Conservation (phyloP, 2,888 invertebrate species). For the Ephialtes manifestator region DNA sequence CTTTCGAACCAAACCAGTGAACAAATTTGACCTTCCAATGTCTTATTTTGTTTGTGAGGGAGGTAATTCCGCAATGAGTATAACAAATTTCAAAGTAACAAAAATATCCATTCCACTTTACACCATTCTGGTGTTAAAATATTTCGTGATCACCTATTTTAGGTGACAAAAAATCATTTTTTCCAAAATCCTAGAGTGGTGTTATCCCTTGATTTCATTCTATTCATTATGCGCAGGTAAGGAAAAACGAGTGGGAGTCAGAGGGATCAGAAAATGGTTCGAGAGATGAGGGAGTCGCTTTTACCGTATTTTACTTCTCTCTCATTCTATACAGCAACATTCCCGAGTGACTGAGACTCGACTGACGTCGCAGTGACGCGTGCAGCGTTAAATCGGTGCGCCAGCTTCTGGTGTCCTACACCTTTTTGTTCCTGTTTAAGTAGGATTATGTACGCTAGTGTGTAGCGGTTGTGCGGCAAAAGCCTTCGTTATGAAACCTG, state of each 20-base stretch:
- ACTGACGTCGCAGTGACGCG: slow-evolving; percentile 27
- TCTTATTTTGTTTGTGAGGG: no score
- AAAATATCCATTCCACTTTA: no score
- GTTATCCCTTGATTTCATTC: no score
- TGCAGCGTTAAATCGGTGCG: slow-evolving; percentile 22
- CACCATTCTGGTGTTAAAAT: no score
- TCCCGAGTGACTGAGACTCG: slow-evolving; percentile 40
- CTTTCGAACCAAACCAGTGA: no score
- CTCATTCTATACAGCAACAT: slow-evolving; percentile 26
- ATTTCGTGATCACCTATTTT: no score
- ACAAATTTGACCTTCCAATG: no score
- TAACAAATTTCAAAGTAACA: no score
- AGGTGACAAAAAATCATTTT: no score
- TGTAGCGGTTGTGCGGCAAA: neutral
- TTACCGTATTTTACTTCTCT: slow-evolving; percentile 13
- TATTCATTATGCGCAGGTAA: no score
- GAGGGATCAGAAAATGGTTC: slow-evolving; percentile 1
- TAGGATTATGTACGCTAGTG: slow-evolving; percentile 30
- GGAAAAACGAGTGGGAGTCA: slow-evolving; percentile 29
- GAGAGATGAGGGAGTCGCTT: slow-evolving; percentile 12
- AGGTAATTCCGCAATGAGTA: no score
- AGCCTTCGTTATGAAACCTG: slow-evolving; percentile 5
- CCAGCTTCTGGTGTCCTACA: neutral
- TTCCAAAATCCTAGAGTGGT: no score
- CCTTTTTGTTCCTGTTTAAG: slow-evolving; percentile 38